Evolutionary conservation across 1,140 invertebrate species (phyloP).

Genomic region (Hyposmocoma kahamanoa): DNA sequence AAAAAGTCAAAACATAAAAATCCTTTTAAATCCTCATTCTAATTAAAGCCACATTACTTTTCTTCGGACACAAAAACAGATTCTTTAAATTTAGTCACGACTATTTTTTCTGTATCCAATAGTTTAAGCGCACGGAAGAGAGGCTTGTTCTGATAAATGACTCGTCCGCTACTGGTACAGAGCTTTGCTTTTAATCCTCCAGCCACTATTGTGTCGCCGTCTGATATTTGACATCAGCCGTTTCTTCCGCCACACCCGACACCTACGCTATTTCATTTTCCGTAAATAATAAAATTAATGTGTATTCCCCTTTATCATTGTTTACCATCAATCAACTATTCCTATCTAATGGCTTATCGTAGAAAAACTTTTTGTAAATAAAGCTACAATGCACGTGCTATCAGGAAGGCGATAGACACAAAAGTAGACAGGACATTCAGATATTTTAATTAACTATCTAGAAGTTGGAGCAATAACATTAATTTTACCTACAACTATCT

Average conservation of each 20-base stretch:
- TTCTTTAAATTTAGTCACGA: not conserved
- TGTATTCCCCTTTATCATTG: constrained; percentile 38
- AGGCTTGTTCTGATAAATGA: constrained; percentile 65
- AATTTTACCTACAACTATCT: constrained; percentile 1
- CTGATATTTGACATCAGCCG: constrained; percentile 54
- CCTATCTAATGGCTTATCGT: constrained; percentile 39
- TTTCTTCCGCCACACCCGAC: constrained; percentile 42
- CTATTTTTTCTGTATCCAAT: not conserved
- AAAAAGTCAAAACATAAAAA: constrained; percentile 5
- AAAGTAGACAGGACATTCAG: too few relatives aligned
- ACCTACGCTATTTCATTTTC: constrained; percentile 47
- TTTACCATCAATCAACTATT: constrained; percentile 45
- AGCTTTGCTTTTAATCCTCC: constrained; percentile 67
- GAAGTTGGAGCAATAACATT: not conserved
- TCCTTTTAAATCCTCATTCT: constrained; percentile 1
- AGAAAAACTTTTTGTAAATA: too few relatives aligned
- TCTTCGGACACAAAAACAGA: not conserved
- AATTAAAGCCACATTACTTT: not conserved
- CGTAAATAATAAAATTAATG: constrained; percentile 66
- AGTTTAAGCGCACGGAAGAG: constrained; percentile 26
- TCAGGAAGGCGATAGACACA: too few relatives aligned
- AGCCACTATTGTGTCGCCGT: constrained; percentile 50
- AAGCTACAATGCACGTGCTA: too few relatives aligned
- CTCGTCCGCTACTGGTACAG: constrained; percentile 56
- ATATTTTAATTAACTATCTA: not conserved